Conservation (phyloP, 2,797 vertebrate genomes). For the Argya squamiceps region DNA sequence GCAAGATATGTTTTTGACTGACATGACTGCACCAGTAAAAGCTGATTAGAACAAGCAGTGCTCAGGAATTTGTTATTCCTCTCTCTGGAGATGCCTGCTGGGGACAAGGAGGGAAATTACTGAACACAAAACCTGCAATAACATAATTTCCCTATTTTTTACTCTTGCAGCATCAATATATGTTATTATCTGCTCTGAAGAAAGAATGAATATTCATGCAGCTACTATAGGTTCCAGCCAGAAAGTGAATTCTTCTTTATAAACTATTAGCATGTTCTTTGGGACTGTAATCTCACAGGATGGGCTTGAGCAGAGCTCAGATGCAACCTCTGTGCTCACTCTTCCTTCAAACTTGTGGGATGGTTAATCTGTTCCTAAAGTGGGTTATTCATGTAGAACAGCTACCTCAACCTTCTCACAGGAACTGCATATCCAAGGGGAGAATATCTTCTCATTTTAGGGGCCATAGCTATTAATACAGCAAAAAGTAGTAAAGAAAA, state of each 20-base stretch:
- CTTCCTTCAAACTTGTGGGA: neutral
- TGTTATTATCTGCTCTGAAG: neutral
- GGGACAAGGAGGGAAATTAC: neutral
- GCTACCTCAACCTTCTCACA: neutral
- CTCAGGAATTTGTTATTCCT: neutral
- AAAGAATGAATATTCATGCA: neutral
- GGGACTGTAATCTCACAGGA: neutral
- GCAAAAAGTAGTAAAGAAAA: neutral
- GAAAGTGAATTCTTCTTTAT: neutral
- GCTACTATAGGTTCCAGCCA: neutral
- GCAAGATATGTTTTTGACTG: neutral
- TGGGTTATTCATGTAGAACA: neutral
- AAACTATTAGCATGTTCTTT: neutral
- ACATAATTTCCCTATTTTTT: neutral
- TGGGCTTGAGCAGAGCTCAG: neutral
- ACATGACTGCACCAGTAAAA: neutral
- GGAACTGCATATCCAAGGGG: neutral
- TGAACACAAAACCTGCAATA: neutral
- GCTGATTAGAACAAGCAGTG: neutral
- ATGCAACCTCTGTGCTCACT: accelerated
- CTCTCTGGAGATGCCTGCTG: neutral
- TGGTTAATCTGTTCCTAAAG: neutral
- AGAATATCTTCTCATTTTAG: neutral
- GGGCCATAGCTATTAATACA: neutral
- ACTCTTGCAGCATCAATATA: too few species aligned